A percentile compares a stretch with the other conserved stretches of the same genome.
Conservation (phyloP, 1,140 invertebrate genomes). For the Musca vetustissima region DNA sequence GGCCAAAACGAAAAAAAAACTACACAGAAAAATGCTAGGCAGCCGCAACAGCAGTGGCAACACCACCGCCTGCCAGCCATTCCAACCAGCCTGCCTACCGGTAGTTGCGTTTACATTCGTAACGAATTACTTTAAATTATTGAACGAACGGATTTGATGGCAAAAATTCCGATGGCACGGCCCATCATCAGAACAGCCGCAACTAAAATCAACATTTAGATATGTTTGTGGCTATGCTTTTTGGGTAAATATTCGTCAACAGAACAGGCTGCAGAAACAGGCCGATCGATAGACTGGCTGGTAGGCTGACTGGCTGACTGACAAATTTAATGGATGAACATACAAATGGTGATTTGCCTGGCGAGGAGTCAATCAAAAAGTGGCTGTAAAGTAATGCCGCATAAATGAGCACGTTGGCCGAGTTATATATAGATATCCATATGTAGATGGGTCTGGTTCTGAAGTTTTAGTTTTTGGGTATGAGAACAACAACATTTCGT, state of each 20-base stretch:
- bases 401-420: neutral
- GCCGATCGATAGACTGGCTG: neutral
- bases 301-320: neutral
- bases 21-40: too few relatives aligned
- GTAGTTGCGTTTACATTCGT: too few relatives aligned
- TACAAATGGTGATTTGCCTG: too few relatives aligned
- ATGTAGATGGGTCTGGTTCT: neutral
- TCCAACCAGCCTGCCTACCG: too few relatives aligned
- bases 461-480: neutral
- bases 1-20: too few relatives aligned
- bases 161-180: constrained; percentile 6
- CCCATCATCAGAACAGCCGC: neutral
- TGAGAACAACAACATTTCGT: neutral
- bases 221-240: too few relatives aligned
- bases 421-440: neutral
- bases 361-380: constrained; percentile 1
- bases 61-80: too few relatives aligned
- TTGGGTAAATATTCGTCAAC: neutral
- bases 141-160: constrained; percentile 10
- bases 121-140: constrained; percentile 19
- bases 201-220: too few relatives aligned
- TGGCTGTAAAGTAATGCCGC: neutral
- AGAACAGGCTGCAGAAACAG: neutral
- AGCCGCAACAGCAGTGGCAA: too few relatives aligned
- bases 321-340: constrained; percentile 6